Evolutionary conservation across 2,113 vertebrate genomes (phyloP).

Genomic region (Laticauda colubrina): DNA sequence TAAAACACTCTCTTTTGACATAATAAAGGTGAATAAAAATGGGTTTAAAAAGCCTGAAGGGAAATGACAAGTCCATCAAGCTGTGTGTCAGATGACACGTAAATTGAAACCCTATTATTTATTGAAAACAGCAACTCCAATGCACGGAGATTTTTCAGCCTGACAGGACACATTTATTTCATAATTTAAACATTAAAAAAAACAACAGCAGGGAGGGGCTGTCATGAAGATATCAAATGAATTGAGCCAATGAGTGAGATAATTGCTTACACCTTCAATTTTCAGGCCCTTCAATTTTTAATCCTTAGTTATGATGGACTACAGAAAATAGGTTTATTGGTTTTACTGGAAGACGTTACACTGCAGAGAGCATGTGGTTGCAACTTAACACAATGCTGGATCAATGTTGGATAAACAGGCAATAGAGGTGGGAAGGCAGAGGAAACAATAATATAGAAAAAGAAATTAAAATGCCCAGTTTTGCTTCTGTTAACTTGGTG

Average conservation of each 20-base stretch:
- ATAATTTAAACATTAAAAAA: slow-evolving; percentile 69
- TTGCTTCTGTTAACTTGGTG: neutral
- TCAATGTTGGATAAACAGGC: neutral
- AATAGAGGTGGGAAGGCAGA: neutral
- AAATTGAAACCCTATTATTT: slow-evolving; percentile 74
- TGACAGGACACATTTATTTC: slow-evolving; percentile 64
- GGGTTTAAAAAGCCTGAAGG: slow-evolving; percentile 57
- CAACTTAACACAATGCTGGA: neutral
- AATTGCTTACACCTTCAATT: slow-evolving; percentile 56
- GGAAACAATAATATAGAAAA: neutral
- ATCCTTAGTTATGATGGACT: slow-evolving; percentile 33
- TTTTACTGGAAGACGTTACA: neutral
- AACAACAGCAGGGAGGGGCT: slow-evolving; percentile 62
- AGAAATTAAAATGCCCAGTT: neutral
- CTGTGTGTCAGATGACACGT: slow-evolving; percentile 57
- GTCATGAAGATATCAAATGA: slow-evolving; percentile 73
- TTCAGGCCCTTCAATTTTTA: slow-evolving; percentile 61
- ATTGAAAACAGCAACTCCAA: slow-evolving; percentile 64
- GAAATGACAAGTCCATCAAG: slow-evolving; percentile 54
- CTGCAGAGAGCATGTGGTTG: neutral
- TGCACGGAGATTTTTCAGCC: slow-evolving; percentile 58
- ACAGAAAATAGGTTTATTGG: slow-evolving; percentile 15
- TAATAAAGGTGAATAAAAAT: slow-evolving; percentile 41
- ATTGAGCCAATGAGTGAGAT: slow-evolving; percentile 68
- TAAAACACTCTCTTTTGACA: slow-evolving; percentile 42